Percentiles rank a stretch among this genome's conserved stretches.
Conservation (phyloP, 2,888 invertebrate species). For the Mantis religiosa region DNA sequence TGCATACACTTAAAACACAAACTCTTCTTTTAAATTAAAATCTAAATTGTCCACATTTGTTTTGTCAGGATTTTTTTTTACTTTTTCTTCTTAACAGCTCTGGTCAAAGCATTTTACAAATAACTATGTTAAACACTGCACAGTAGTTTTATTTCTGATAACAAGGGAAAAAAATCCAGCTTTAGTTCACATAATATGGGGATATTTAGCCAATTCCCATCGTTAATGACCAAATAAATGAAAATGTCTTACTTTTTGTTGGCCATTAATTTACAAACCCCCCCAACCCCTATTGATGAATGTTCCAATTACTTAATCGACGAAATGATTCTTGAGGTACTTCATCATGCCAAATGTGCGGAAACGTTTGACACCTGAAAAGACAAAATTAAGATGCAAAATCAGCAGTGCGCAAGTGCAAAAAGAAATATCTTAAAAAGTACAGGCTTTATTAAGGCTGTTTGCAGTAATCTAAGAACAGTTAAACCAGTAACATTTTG, state of each 20-base stretch:
- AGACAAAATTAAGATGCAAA: conserved; percentile 13
- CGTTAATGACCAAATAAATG: not conserved
- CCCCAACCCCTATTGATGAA: not conserved
- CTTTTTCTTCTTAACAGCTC: not conserved
- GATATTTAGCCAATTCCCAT: not conserved
- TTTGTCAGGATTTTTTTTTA: not conserved
- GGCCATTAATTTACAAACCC: not conserved
- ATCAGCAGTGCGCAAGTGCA: too few species aligned
- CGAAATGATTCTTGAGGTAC: conserved; percentile 86
- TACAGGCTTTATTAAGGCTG: too few species aligned
- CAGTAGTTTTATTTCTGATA: conserved; percentile 5
- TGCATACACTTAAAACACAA: conserved; percentile 19
- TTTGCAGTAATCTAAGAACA: too few species aligned
- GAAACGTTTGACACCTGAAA: conserved; percentile 73
- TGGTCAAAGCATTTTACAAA: conserved; percentile 21
- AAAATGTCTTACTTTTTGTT: conserved; percentile 1
- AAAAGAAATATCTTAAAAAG: too few species aligned
- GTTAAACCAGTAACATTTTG: too few species aligned
- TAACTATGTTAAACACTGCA: conserved; percentile 19
- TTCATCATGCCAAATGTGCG: conserved; percentile 97
- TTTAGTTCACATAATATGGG: not conserved
- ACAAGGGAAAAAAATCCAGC: not conserved
- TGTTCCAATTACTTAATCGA: conserved; percentile 35
- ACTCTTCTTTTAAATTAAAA: conserved; percentile 2
- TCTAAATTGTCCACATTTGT: not conserved